Percentiles rank a stretch among this genome's conserved stretches.
Evolutionary conservation across 1,140 invertebrate species (phyloP).

Genomic region (Bathynomus jamesi): DNA sequence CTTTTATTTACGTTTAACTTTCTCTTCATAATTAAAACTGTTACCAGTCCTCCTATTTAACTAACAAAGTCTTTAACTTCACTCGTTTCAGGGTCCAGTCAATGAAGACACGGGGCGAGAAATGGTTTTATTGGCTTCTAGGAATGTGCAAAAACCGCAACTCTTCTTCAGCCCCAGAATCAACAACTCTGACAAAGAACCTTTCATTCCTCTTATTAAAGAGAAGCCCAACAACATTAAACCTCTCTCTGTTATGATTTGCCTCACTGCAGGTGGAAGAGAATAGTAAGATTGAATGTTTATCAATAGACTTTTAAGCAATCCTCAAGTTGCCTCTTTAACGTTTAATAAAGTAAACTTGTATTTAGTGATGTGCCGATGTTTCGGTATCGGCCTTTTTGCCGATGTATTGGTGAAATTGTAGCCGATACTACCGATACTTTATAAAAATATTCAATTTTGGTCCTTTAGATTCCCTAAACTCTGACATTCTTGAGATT

Average conservation of each 20-base stretch:
- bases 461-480: no score
- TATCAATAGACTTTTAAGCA: not conserved
- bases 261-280: conserved; percentile 54
- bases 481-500: no score
- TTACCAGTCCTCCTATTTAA: not conserved
- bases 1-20: not conserved
- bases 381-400: not conserved
- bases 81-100: not conserved
- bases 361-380: not conserved
- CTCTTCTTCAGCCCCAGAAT: conserved; percentile 12
- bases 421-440: no score
- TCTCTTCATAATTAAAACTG: not conserved
- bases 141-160: conserved; percentile 18
- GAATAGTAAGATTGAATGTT: conserved; percentile 43
- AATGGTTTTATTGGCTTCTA: conserved; percentile 13
- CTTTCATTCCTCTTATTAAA: conserved; percentile 14
- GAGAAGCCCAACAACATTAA: conserved; percentile 83
- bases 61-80: no score
- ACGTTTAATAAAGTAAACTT: not conserved
- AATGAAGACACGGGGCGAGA: not conserved
- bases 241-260: conserved; percentile 63
- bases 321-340: not conserved
- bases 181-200: conserved; percentile 8
- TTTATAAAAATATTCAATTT: no score
- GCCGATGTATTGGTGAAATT: no score